Evolutionary conservation across 2,888 invertebrate species (phyloP).

Genomic region (Eubasilissa splendida): DNA sequence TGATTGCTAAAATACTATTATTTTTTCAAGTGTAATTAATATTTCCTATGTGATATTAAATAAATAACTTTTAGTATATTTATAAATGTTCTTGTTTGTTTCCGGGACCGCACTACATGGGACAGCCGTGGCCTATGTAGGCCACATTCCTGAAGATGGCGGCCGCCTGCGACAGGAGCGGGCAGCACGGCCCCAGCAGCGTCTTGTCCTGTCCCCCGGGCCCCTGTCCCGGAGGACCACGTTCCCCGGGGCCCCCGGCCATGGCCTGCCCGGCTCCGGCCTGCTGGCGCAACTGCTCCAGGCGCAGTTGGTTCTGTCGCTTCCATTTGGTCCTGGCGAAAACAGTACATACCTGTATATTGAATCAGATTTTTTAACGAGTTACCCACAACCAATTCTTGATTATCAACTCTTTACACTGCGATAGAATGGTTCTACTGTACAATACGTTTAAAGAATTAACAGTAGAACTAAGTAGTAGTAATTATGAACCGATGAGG

Average conservation of each 20-base stretch:
- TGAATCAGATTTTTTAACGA: too few species aligned
- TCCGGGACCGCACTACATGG: slow-evolving; percentile 66
- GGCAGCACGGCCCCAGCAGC: slow-evolving; percentile 65
- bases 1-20: too few species aligned
- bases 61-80: too few species aligned
- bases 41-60: too few species aligned
- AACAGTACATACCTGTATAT: not conserved
- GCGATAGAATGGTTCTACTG: too few species aligned
- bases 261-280: slow-evolving; percentile 79
- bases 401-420: too few species aligned
- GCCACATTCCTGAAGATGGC: slow-evolving; percentile 83
- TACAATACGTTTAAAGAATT: too few species aligned
- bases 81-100: too few species aligned
- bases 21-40: too few species aligned
- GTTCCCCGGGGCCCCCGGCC: not conserved
- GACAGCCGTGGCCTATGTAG: slow-evolving; percentile 79
- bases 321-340: slow-evolving; percentile 87
- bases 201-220: slow-evolving; percentile 60
- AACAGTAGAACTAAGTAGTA: too few species aligned
- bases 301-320: slow-evolving; percentile 87
- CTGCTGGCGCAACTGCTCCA: slow-evolving; percentile 90
- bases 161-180: slow-evolving; percentile 80
- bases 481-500: too few species aligned
- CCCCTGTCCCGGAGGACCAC: slow-evolving; percentile 1
- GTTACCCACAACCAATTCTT: too few species aligned